Conservation (phyloP, 2,888 invertebrate genomes). For the Deroplatys truncata region DNA sequence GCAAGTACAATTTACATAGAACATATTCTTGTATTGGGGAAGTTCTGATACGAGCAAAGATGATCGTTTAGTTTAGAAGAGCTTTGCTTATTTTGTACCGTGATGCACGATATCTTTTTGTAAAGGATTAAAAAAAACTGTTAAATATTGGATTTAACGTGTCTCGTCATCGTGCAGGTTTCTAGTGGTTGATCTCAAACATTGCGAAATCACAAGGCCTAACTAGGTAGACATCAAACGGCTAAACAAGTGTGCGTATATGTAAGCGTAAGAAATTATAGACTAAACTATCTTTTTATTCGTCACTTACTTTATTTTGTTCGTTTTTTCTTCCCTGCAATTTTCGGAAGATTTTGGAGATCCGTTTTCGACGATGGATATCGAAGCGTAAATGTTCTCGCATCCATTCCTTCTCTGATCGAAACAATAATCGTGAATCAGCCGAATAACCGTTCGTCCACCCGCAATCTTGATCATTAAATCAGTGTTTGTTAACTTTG, state of each 20-base stretch:
- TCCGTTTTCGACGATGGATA: constrained; percentile 24
- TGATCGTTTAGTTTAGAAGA: constrained; percentile 24
- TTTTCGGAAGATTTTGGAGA: constrained; percentile 22
- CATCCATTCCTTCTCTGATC: constrained; percentile 27
- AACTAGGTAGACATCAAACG: constrained; percentile 26
- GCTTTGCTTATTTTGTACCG: constrained; percentile 27
- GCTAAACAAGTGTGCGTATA: constrained; percentile 20
- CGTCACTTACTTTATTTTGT: constrained; percentile 16
- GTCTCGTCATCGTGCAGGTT: constrained; percentile 25
- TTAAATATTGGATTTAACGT: constrained; percentile 11
- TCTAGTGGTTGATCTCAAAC: constrained; percentile 31
- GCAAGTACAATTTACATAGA: constrained; percentile 26
- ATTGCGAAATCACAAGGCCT: constrained; percentile 29
- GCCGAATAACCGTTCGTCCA: constrained; percentile 30
- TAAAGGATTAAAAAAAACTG: neutral
- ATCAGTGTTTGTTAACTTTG: constrained; percentile 24
- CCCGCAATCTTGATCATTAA: constrained; percentile 25
- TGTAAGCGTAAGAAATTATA: constrained; percentile 15
- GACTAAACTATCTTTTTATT: constrained; percentile 20
- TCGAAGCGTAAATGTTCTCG: constrained; percentile 33
- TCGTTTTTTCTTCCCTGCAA: constrained; percentile 23
- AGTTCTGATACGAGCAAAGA: constrained; percentile 18
- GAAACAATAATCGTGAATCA: constrained; percentile 26
- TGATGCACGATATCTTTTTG: constrained; percentile 18
- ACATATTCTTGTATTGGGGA: constrained; percentile 27